These are phyloP conservation scores for Steinernema hermaphroditum DNA, from an alignment of 2,888 invertebrate species.

Conservation along the genomic window DNA sequence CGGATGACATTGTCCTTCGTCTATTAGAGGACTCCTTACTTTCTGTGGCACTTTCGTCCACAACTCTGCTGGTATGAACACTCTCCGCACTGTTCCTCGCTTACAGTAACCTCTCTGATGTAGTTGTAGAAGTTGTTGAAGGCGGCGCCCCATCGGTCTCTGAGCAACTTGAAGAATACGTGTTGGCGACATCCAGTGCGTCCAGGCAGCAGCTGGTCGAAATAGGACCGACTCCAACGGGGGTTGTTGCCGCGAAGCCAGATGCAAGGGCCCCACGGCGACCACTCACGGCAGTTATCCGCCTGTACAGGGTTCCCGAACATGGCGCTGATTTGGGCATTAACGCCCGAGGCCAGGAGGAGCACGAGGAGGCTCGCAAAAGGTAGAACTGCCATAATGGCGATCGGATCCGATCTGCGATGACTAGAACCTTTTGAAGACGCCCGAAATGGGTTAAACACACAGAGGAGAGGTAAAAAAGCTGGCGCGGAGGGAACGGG, in stretches of 20 bases:
- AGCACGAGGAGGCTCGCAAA: neutral
- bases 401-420: neutral
- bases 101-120: slow-evolving; percentile 56
- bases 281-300: slow-evolving; percentile 57
- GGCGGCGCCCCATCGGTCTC: slow-evolving; percentile 64
- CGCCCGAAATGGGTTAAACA: slow-evolving; percentile 6
- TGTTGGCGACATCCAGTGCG: slow-evolving; percentile 63
- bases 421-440: neutral
- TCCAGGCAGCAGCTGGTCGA: slow-evolving; percentile 64
- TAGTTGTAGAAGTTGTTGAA: slow-evolving; percentile 65
- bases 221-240: slow-evolving; percentile 54
- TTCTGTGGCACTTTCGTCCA: slow-evolving; percentile 61
- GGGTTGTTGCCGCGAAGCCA: slow-evolving; percentile 59
- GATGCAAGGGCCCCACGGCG: slow-evolving; percentile 64
- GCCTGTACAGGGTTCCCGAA: slow-evolving; percentile 60
- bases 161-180: slow-evolving; percentile 63
- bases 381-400: neutral
- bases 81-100: slow-evolving; percentile 61
- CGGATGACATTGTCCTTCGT: too few species aligned
- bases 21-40: too few species aligned
- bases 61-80: slow-evolving; percentile 64
- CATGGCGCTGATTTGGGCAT: slow-evolving; percentile 61
- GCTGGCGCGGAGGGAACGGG: neutral
- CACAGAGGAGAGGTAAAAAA: neutral
- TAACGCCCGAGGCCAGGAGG: slow-evolving; percentile 36